phyloP scores from a whole-genome alignment of 2,113 vertebrate species.

The Morphnarchus princeps region DNA sequence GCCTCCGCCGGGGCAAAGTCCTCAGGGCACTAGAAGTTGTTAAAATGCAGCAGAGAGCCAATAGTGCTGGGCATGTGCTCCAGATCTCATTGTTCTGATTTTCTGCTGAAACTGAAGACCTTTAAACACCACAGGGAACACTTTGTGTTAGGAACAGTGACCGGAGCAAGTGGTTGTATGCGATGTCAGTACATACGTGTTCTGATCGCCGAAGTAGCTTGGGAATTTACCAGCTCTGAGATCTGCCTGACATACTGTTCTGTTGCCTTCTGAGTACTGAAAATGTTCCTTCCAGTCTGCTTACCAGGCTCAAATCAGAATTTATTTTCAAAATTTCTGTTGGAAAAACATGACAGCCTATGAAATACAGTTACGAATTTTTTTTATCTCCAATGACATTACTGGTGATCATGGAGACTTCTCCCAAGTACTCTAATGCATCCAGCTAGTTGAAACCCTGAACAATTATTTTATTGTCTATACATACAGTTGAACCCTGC shows the following conservation, averaged over 20 bases:
- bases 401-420: neutral
- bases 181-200: rapidly evolving
- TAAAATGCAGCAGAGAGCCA: neutral
- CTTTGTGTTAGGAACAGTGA: neutral
- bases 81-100: neutral
- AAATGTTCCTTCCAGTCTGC: neutral
- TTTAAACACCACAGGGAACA: neutral
- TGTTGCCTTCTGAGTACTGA: neutral
- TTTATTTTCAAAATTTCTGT: neutral
- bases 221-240: neutral
- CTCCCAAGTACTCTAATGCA: neutral
- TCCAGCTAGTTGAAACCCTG: neutral
- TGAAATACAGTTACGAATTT: neutral
- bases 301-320: neutral
- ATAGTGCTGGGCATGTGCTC: neutral
- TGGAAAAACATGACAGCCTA: neutral
- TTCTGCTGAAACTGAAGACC: neutral
- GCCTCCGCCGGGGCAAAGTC: rapidly evolving
- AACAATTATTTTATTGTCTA: neutral
- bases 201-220: neutral
- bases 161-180: rapidly evolving
- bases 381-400: neutral
- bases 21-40: rapidly evolving
- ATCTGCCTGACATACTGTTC: rapidly evolving
- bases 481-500: neutral